Percentiles rank a stretch among this genome's conserved stretches.
Evolutionary conservation across 2,888 invertebrate species (phyloP).

Genomic region (Epinotia nisella): DNA sequence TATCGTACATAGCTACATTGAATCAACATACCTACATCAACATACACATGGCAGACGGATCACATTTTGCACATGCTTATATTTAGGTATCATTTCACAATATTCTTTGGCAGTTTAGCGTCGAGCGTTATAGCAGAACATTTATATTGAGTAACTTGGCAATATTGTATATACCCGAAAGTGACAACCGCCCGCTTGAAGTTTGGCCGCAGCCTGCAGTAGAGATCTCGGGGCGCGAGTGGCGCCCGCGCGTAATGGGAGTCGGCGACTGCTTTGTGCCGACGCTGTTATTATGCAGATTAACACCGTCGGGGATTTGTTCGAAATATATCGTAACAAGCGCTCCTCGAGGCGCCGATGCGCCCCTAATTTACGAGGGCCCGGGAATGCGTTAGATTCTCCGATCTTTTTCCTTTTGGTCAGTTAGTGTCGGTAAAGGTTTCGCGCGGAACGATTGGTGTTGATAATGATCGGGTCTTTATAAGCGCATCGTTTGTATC

Average conservation of each 20-base stretch:
- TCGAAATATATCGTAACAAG: conserved; percentile 83
- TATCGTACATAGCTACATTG: no score
- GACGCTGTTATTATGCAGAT: conserved; percentile 85
- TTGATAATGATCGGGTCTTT: conserved; percentile 9
- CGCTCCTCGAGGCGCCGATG: conserved; percentile 80
- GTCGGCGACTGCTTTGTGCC: conserved; percentile 81
- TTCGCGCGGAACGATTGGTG: conserved; percentile 39
- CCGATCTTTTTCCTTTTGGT: conserved; percentile 57
- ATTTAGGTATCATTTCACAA: no score
- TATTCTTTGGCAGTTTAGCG: no score
- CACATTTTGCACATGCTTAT: no score
- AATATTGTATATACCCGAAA: no score
- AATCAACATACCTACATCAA: no score
- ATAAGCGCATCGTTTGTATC: conserved; percentile 3
- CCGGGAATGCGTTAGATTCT: conserved; percentile 76
- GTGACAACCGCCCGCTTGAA: conserved; percentile 23
- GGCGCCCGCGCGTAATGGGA: conserved; percentile 81
- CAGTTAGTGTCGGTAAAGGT: conserved; percentile 26
- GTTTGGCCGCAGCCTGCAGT: conserved; percentile 49
- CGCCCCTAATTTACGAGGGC: conserved; percentile 79
- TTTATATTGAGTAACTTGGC: no score
- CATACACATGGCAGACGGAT: no score
- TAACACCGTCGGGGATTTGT: conserved; percentile 85
- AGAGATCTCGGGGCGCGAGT: conserved; percentile 65
- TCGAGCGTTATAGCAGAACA: no score